Evolutionary conservation across 2,113 vertebrate species (phyloP), one percentile per base, ranked within the genome.

Genomic region (Catharus fuscescens): DNA sequence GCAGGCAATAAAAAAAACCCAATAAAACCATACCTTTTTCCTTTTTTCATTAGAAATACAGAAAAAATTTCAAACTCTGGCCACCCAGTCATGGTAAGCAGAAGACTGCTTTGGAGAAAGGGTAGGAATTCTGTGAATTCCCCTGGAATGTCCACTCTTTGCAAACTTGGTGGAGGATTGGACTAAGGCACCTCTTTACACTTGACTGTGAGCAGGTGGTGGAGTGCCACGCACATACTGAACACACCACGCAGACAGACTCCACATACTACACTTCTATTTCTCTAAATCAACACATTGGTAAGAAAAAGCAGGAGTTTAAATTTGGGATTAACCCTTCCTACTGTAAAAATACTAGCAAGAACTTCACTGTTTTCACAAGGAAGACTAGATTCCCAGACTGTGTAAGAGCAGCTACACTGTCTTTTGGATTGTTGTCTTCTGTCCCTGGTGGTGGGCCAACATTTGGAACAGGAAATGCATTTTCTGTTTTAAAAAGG

Each of bases 201-300:
- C 28, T 62, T 28, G 62, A n/a, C 25, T 40, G 62, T 19, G 45
- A 80, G 54, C 21, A 80, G 45, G 7, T 17, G 19, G 36, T 28
- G 53, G 21, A 9, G 32, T 4, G 2, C 26, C n/a, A 67, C 0
- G 0, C 14, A 17, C 3, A 2, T 7, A 32, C 3, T 38, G 56
- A 90, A 29, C 31, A 56, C n/a, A 10, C 23, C 34, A 53, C 2
- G 1, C 29, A 69, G 47, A 23, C 26, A 62, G 23, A 62, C 34
- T 36, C 38, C 34, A 77, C 8, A 14, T 12, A 40, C 6, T 81
- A 18, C 42, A 45, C 18, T 69, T 88, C 47, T 31, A 14, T 47
- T 86, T 60, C 48, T 64, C 57, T 44, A 83, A 80, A 64, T 34
- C 36, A 76, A 71, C 29, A 62, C 25, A 57, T 23, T 1, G 44